Evolutionary conservation across 2,113 vertebrate species (phyloP).

Genomic region (Paralichthys olivaceus): DNA sequence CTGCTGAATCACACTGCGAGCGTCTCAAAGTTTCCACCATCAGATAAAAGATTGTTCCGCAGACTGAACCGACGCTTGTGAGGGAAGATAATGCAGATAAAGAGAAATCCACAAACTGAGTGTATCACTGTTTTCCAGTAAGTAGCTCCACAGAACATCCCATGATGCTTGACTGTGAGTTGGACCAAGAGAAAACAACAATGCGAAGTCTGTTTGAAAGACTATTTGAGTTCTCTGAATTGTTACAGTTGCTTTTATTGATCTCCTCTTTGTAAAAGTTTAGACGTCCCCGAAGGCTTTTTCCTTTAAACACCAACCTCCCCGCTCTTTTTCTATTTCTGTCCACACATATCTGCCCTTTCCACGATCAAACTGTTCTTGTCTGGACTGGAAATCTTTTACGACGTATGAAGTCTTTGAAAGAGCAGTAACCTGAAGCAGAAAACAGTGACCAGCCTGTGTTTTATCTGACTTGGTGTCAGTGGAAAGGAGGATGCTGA

Average conservation of each 20-base stretch:
- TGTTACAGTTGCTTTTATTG: not conserved
- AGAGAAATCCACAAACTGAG: not conserved
- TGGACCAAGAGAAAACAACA: not conserved
- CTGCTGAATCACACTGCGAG: not conserved
- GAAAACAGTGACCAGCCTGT: not conserved
- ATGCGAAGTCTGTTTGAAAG: conserved; percentile 3
- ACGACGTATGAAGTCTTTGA: conserved; percentile 26
- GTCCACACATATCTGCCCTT: conserved; percentile 14
- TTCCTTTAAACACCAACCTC: conserved; percentile 41
- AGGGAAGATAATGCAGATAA: not conserved
- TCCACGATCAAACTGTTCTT: not conserved
- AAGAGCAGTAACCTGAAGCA: not conserved
- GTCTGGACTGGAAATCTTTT: conserved; percentile 4
- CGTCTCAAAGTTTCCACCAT: not conserved
- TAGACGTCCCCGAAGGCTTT: conserved; percentile 22
- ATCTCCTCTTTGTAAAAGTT: conserved; percentile 9
- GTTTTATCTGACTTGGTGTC: not conserved
- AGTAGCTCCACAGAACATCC: not conserved
- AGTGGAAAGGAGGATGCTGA: conserved; percentile 1
- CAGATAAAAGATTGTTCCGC: not conserved
- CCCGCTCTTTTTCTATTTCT: conserved; percentile 65
- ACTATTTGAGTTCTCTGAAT: not conserved
- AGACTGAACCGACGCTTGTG: not conserved
- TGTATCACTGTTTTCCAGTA: not conserved
- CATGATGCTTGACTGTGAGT: not conserved